A percentile compares a stretch with the other conserved stretches of the same genome.
These are phyloP conservation scores for Cheirogaleus major DNA, from an alignment of 2,797 vertebrate genomes.

Conservation along the genomic window DNA sequence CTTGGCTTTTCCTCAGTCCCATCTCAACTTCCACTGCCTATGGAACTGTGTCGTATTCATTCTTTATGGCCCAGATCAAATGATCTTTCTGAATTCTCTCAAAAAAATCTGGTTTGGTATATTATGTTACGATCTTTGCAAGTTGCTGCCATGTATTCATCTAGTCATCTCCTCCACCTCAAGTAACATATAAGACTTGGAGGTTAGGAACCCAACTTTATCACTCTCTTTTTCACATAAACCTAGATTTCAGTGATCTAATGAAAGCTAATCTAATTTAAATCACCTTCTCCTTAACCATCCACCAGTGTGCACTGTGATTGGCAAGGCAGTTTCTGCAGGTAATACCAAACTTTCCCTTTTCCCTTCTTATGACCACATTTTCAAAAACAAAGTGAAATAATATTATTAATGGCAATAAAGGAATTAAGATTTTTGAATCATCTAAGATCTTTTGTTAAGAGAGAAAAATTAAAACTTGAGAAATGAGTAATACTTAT, in stretches of 20 bases:
- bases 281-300: not conserved
- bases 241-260: not conserved
- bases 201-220: not conserved
- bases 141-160: not conserved
- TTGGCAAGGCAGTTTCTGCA: not conserved
- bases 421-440: slow-evolving; percentile 32
- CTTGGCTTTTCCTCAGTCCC: not conserved
- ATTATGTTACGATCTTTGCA: not conserved
- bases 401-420: not conserved
- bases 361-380: not conserved
- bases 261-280: not conserved
- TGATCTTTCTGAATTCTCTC: not conserved
- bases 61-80: not conserved
- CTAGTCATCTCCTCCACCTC: not conserved
- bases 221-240: not conserved
- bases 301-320: not conserved
- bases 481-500: slow-evolving; percentile 35
- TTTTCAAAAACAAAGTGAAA: not conserved
- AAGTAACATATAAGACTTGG: not conserved
- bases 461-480: slow-evolving; percentile 40
- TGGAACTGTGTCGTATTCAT: not conserved
- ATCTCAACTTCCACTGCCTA: not conserved
- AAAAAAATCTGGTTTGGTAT: not conserved
- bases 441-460: slow-evolving; percentile 1
- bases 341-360: not conserved